Evolutionary conservation across 2,888 invertebrate species (phyloP).

Genomic region (Steinernema scapterisci): DNA sequence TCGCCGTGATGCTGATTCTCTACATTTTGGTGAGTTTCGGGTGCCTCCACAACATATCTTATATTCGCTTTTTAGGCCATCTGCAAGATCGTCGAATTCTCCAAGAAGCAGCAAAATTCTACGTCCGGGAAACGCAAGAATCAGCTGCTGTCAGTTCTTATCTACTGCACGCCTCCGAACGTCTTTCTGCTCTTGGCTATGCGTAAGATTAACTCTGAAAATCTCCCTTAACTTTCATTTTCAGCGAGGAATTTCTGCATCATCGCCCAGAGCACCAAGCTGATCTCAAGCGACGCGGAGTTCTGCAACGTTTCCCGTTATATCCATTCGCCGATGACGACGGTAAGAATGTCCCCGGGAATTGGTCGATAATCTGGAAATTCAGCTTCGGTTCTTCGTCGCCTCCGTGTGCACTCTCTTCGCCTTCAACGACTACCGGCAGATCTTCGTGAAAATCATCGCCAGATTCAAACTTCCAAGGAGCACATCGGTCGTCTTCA

Average conservation of each 20-base stretch:
- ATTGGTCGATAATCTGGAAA: neutral
- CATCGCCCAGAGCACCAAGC: neutral
- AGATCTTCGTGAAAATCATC: neutral
- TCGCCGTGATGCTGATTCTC: neutral
- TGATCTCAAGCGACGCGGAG: neutral
- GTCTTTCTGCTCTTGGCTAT: neutral
- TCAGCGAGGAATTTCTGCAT: constrained; percentile 9
- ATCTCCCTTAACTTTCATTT: neutral
- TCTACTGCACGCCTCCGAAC: constrained; percentile 23
- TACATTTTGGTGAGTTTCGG: neutral
- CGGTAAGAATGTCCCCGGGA: neutral
- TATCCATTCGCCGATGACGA: constrained; percentile 2
- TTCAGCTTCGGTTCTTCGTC: constrained; percentile 17
- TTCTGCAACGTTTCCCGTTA: neutral
- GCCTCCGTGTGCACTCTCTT: constrained; percentile 2
- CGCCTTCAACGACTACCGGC: constrained; percentile 19
- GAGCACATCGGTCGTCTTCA: neutral
- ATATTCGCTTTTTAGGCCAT: constrained; percentile 24
- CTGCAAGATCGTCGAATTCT: neutral
- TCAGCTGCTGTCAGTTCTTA: neutral
- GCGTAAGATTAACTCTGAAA: too few relatives aligned
- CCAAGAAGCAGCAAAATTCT: neutral
- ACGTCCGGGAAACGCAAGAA: neutral
- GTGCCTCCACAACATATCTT: too few relatives aligned
- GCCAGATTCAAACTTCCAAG: neutral